Evolutionary conservation across 1,140 invertebrate genomes (phyloP), one percentile per base, ranked within the genome.

Genomic region (Glomeris maerens): DNA sequence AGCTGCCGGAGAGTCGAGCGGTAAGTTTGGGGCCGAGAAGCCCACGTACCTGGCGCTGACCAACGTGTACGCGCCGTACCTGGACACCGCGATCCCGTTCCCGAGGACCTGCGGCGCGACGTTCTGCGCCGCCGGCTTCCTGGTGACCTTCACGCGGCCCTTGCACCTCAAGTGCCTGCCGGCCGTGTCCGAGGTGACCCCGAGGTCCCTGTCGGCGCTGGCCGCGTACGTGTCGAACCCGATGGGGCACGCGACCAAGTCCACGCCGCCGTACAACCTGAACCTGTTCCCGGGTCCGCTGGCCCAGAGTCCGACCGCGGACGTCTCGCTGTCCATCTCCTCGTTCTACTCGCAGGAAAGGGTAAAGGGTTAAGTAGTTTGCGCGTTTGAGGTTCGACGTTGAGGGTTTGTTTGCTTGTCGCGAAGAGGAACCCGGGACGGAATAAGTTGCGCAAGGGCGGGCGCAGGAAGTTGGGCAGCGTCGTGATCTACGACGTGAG

Each of bases 81-180:
- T 65, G 45, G 72, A 73, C 57, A 59, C 81, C n/a, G 86, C 81
- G 58, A 85, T 96, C 54, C 91, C 91, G 1, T 96, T 93, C 70
- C 91, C 91, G 1, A 72, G 88, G 48, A 95, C 90, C 0, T 93
- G 86, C 13, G 90, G 90, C 2, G 90, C 87, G 1, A 82, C 83
- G 62, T 97, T 95, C 73, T 92, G 85, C 68, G 81, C 81, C 31
- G 83, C 83, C 26, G 83, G 75, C 57, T 76, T 80, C 23, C 67
- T 91, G 25, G 84, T 89, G 5, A 86, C 83, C 52, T 95, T 94
- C 66, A 83, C 83, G 40, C 75, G 88, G 51, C 80, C 83, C 1
- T 72, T 79, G 10, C 81, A 82, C 58, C 70, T 80, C 1, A 78
- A 82, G 56, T 74, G 83, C 56, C 65, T 82, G 5, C 77, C 58